Evolutionary conservation across 2,113 vertebrate species (phyloP), one percentile per base, ranked within the genome.

Genomic region (Daphoenositta chrysoptera): DNA sequence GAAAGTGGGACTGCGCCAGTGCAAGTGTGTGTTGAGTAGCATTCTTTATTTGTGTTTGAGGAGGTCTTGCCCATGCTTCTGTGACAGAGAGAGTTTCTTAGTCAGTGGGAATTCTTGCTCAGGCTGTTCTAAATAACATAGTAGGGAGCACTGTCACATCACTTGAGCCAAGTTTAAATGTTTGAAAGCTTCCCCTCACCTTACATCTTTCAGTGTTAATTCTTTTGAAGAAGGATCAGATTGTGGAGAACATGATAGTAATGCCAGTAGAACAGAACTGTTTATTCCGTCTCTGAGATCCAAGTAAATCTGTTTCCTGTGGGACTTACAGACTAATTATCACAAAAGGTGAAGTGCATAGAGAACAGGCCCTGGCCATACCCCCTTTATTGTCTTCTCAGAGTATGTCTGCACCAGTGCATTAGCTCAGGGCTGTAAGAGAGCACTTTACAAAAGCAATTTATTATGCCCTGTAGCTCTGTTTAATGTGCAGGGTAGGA

Each of bases 281-380:
- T 22, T 35, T 53, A 56, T 7, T 83, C 20, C 0, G 0, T 35
- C 2, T 2, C 12, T 30, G 19, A 75, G 11, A 64, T 42, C 7
- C 48, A 39, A 50, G 9, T 42, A 54, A 47, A 53, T 70, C 35
- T 80, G 6, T 45, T 72, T 57, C 27, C 18, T 53, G 1, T 44
- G 18, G 37, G 22, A 40, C n/a, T 26, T 63, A 10, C 18, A 66
- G 60, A 17, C 35, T 48, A 53, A 15, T 53, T 63, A 13, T 20
- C 19, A 14, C 26, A 42, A 37, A 33, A 47, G 7, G 3, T 5
- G 0, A 75, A 53, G 15, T 33, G 7, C 48, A 7, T 24, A 75
- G 33, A 57, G n/a, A 60, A 12, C 3, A 26, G 24, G 21, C n/a
- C 27, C 14, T 50, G 28, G 24, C 13, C 3, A 2, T 75, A 53